These are phyloP conservation scores for Acanthurus lineatus DNA, from an alignment of 2,797 vertebrate genomes.

Conservation along the genomic window DNA sequence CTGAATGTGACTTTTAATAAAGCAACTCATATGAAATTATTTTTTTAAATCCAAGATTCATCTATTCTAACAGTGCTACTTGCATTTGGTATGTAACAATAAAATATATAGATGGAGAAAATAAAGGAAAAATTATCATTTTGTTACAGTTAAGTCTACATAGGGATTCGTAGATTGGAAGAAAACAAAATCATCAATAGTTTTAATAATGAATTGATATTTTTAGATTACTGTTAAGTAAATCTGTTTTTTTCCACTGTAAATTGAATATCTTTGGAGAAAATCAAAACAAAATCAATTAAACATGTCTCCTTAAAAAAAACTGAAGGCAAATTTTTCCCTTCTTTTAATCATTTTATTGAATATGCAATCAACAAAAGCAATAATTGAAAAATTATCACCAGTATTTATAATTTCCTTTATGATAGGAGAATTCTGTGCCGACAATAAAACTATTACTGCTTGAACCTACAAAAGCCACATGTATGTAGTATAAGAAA, in stretches of 20 bases:
- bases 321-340: too few species aligned
- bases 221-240: not conserved
- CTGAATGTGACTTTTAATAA: not conserved
- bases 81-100: not conserved
- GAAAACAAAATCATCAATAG: not conserved
- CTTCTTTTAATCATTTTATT: not conserved
- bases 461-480: not conserved
- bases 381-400: not conserved
- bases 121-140: not conserved
- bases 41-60: not conserved
- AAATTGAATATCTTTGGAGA: not conserved
- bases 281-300: too few species aligned
- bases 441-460: not conserved
- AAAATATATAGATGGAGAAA: not conserved
- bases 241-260: not conserved
- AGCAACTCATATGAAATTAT: not conserved
- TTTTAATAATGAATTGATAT: not conserved
- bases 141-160: not conserved
- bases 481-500: not conserved
- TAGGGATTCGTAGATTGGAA: not conserved
- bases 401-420: not conserved
- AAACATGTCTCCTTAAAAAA: too few species aligned
- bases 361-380: not conserved
- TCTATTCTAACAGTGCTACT: too few species aligned
- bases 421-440: not conserved